These are phyloP conservation scores for Embidobia sp. DNA, from an alignment of 2,888 invertebrate genomes.

Conservation along the genomic window DNA sequence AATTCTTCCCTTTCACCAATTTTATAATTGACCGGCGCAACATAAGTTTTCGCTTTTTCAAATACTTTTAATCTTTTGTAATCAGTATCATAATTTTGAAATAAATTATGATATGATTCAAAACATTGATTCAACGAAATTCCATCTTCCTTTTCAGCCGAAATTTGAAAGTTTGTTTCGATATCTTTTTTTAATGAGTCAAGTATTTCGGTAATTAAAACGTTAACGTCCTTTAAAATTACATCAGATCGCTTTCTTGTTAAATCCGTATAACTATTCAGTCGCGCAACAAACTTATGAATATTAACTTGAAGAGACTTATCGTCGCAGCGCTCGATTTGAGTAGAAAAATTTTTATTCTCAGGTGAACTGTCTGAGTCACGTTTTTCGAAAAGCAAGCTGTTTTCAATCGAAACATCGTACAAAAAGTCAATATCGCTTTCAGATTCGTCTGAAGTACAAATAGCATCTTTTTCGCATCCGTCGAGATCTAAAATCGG, in stretches of 20 bases:
- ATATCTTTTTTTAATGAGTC: constrained; percentile 11
- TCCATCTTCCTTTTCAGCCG: not conserved
- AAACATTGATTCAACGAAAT: constrained; percentile 12
- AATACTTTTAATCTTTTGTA: constrained; percentile 47
- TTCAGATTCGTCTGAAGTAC: not conserved
- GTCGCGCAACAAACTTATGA: constrained; percentile 14
- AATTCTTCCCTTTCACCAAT: constrained; percentile 57
- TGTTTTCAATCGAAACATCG: not conserved
- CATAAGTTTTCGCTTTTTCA: constrained; percentile 41
- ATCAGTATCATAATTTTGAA: constrained; percentile 17
- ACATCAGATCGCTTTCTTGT: constrained; percentile 18
- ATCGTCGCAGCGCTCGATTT: not conserved
- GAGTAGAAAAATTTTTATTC: not conserved
- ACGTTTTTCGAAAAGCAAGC: not conserved
- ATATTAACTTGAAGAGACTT: not conserved
- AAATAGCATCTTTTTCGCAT: not conserved
- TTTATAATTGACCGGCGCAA: constrained; percentile 36
- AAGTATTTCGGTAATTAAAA: constrained; percentile 8
- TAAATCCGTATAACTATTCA: constrained; percentile 8
- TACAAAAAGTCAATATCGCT: constrained; percentile 9
- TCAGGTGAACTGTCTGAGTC: not conserved
- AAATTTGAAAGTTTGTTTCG: not conserved
- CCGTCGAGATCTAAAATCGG: too few species aligned
- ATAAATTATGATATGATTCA: constrained; percentile 11
- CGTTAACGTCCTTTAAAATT: constrained; percentile 19